A percentile compares a stretch with the other conserved stretches of the same genome.
phyloP scores from a whole-genome alignment of 30 jellyfish, hydroid and myxozoan species.

The Cassiopea xamachana region DNA sequence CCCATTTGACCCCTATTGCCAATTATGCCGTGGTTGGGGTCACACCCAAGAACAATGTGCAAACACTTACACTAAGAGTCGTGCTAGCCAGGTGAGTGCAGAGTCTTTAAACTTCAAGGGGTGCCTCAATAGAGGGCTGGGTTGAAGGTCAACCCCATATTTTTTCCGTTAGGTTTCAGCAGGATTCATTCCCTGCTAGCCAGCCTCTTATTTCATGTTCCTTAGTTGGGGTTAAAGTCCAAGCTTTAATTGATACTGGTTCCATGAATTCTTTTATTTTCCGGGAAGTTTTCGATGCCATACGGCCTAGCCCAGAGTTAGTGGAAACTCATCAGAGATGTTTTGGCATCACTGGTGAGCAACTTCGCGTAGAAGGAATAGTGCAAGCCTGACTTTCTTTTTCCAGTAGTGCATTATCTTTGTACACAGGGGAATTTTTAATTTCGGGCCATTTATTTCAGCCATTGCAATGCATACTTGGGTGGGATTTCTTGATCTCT shows the following conservation, averaged over 20 bases:
- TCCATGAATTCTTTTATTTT: not conserved
- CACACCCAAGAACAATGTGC: not conserved
- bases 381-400: not conserved
- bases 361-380: not conserved
- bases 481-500: too few species aligned
- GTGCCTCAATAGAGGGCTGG: not conserved
- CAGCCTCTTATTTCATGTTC: not conserved
- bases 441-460: not conserved
- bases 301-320: not conserved
- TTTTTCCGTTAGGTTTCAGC: not conserved
- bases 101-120: not conserved
- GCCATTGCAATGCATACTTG: not conserved
- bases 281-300: not conserved
- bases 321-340: not conserved
- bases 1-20: not conserved
- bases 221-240: not conserved
- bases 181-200: not conserved
- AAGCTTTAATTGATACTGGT: not conserved
- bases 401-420: not conserved
- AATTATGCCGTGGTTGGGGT: not conserved
- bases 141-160: not conserved
- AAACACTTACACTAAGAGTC: not conserved
- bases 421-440: not conserved
- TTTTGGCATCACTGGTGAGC: not conserved
- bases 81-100: not conserved